Conservation (phyloP, 2,888 invertebrate species). For the Myathropa florea region DNA sequence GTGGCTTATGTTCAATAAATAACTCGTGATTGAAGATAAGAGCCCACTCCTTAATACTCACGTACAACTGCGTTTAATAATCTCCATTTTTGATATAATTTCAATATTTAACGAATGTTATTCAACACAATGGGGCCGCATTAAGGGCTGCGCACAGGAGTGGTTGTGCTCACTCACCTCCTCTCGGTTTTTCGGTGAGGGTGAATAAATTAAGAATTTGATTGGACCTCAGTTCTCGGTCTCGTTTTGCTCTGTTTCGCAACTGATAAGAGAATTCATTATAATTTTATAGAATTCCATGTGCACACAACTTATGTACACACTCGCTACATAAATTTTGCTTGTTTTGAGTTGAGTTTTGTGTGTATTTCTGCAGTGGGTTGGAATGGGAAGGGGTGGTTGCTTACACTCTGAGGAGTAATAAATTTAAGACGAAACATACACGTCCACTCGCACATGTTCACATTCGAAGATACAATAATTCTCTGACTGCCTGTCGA, state of each 20-base stretch:
- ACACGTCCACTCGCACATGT: slow-evolving; percentile 57
- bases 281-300: slow-evolving; percentile 69
- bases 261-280: slow-evolving; percentile 69
- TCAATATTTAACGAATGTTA: slow-evolving; percentile 61
- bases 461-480: slow-evolving; percentile 56
- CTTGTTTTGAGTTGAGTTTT: not conserved
- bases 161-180: not conserved
- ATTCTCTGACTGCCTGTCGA: slow-evolving; percentile 36
- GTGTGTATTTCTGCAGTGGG: not conserved
- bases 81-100: slow-evolving; percentile 30
- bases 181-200: slow-evolving; percentile 24
- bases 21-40: not conserved
- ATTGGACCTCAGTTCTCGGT: slow-evolving; percentile 46
- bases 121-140: slow-evolving; percentile 50
- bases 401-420: slow-evolving; percentile 67
- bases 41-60: not conserved
- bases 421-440: slow-evolving; percentile 65
- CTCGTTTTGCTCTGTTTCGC: slow-evolving; percentile 53
- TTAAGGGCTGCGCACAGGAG: slow-evolving; percentile 20
- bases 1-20: not conserved
- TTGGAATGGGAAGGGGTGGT: slow-evolving; percentile 4
- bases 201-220: slow-evolving; percentile 69
- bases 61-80: not conserved
- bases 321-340: not conserved
- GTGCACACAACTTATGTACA: slow-evolving; percentile 1